phyloP scores from a whole-genome alignment of 2,113 vertebrate genomes.

The Seriola quinqueradiata region DNA sequence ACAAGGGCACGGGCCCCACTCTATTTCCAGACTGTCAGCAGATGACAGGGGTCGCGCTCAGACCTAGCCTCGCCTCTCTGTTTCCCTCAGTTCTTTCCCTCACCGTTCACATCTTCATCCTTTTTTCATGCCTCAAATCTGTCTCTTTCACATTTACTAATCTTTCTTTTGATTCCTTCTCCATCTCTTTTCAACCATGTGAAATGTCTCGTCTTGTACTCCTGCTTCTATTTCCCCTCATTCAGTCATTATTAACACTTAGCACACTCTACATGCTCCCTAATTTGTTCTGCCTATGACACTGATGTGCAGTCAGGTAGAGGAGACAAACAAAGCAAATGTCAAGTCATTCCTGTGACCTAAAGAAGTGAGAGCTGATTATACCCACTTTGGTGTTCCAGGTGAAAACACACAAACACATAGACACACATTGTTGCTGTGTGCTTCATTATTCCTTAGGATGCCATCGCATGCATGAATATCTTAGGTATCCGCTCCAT shows the following conservation, averaged over 20 bases:
- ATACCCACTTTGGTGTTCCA: slow-evolving; percentile 12
- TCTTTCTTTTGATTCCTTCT: slow-evolving; percentile 18
- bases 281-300: slow-evolving; percentile 63
- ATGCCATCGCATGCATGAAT: slow-evolving; percentile 23
- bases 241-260: slow-evolving; percentile 53
- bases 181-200: slow-evolving; percentile 27
- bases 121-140: background rate
- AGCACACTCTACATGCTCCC: slow-evolving; percentile 30
- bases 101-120: background rate
- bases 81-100: slow-evolving; percentile 29
- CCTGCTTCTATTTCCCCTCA: background rate
- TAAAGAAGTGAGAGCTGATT: slow-evolving; percentile 51
- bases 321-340: slow-evolving; percentile 61
- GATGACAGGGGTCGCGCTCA: slow-evolving; percentile 51
- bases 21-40: slow-evolving; percentile 56
- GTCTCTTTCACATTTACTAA: slow-evolving; percentile 1
- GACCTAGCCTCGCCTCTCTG: slow-evolving; percentile 21
- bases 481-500: slow-evolving; percentile 29
- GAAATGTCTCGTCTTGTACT: slow-evolving; percentile 23
- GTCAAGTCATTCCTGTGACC: slow-evolving; percentile 50
- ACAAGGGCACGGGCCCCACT: slow-evolving; percentile 43
- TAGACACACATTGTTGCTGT: background rate
- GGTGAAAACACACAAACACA: slow-evolving; percentile 6
- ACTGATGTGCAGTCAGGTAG: slow-evolving; percentile 51
- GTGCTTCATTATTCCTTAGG: background rate